Evolutionary conservation across 1,140 invertebrate species (phyloP).

Genomic region (Trichogramma pretiosum): DNA sequence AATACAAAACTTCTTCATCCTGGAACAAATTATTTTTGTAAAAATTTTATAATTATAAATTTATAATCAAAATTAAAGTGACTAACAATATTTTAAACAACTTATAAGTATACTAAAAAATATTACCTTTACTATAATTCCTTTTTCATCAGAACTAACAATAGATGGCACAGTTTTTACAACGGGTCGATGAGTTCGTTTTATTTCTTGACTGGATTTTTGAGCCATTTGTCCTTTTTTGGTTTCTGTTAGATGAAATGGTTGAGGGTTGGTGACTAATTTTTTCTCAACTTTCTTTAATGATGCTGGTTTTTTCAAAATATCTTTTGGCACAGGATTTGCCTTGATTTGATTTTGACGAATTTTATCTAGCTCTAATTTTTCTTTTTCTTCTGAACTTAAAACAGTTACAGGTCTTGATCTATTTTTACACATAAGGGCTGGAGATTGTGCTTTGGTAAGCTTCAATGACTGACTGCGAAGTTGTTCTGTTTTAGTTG

Average conservation of each 20-base stretch:
- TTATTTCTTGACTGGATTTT: constrained; percentile 8
- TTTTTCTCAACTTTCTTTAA: constrained; percentile 31
- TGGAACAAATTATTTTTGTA: constrained; percentile 2
- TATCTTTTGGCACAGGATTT: constrained; percentile 27
- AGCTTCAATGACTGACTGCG: constrained; percentile 24
- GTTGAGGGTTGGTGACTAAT: constrained; percentile 26
- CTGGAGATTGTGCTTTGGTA: constrained; percentile 40
- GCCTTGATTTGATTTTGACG: constrained; percentile 33
- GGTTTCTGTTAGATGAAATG: constrained; percentile 29
- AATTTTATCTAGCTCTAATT: constrained; percentile 32
- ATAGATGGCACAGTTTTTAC: constrained; percentile 16
- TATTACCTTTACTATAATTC: constrained; percentile 14
- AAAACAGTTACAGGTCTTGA: constrained; percentile 23
- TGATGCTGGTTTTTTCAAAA: constrained; percentile 18
- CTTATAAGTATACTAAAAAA: too few species aligned
- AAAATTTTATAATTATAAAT: background rate
- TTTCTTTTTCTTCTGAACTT: constrained; percentile 34
- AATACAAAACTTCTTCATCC: constrained; percentile 30
- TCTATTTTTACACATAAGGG: constrained; percentile 36
- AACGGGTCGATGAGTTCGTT: constrained; percentile 9
- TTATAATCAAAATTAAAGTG: background rate
- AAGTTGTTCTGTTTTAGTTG: constrained; percentile 20
- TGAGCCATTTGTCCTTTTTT: constrained; percentile 21
- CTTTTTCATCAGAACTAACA: constrained; percentile 5
- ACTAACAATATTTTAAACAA: constrained; percentile 2